These are phyloP conservation scores for Flexamia atlantica DNA, from an alignment of 2,888 invertebrate species.

Conservation along the genomic window DNA sequence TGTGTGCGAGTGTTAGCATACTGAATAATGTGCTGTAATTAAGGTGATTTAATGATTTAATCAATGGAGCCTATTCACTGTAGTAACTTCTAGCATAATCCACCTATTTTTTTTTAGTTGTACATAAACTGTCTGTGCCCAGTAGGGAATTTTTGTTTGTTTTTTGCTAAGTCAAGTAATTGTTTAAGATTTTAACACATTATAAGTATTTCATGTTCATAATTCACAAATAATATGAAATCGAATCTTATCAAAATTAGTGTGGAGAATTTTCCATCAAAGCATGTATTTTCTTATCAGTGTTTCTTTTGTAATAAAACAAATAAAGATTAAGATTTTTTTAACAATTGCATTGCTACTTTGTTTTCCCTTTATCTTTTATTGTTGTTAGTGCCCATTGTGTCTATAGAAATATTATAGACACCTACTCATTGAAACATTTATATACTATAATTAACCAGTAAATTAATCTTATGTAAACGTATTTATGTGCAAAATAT, in stretches of 20 bases:
- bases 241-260: neutral
- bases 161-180: neutral
- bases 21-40: neutral
- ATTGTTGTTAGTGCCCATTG: too few species aligned
- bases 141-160: neutral
- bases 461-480: too few species aligned
- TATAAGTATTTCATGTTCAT: neutral
- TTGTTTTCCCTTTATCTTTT: too few species aligned
- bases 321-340: neutral
- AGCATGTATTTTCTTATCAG: slow-evolving; percentile 32
- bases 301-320: slow-evolving; percentile 33
- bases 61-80: neutral
- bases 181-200: neutral
- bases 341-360: neutral
- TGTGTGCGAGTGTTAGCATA: slow-evolving; percentile 45
- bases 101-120: neutral
- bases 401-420: too few species aligned
- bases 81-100: neutral
- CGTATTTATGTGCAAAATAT: too few species aligned
- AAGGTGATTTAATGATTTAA: neutral
- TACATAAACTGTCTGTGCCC: neutral
- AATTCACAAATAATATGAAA: too few species aligned
- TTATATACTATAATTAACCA: too few species aligned
- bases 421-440: too few species aligned
- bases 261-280: slow-evolving; percentile 3